Evolutionary conservation across 2,888 invertebrate genomes (phyloP).

Genomic region (Melanargia galathea): DNA sequence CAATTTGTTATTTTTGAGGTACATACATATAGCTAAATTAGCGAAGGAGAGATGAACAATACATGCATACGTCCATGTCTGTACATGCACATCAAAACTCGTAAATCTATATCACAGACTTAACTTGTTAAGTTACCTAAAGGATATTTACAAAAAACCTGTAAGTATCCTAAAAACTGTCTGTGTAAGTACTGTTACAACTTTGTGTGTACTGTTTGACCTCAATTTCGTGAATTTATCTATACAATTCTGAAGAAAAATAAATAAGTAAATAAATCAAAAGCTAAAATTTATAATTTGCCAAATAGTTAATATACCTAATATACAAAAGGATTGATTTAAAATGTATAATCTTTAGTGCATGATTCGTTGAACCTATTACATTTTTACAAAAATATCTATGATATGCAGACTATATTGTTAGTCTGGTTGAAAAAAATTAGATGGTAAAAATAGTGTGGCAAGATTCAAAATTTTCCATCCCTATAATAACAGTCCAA

Average conservation of each 20-base stretch:
- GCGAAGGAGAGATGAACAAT: not conserved
- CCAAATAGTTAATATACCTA: constrained; percentile 9
- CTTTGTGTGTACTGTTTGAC: not conserved
- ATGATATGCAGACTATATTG: constrained; percentile 49
- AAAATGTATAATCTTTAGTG: constrained; percentile 23
- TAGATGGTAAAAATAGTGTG: constrained; percentile 24
- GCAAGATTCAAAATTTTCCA: constrained; percentile 29
- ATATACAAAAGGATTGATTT: constrained; percentile 18
- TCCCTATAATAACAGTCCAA: constrained; percentile 17
- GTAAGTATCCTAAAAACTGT: too few relatives aligned
- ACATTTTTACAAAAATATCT: constrained; percentile 47
- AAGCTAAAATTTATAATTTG: constrained; percentile 6
- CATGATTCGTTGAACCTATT: constrained; percentile 29
- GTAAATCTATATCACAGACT: not conserved
- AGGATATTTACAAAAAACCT: too few relatives aligned
- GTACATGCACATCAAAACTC: not conserved
- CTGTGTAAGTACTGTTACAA: not conserved
- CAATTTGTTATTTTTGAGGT: not conserved
- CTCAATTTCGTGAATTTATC: not conserved
- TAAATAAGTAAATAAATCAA: not conserved
- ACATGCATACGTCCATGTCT: not conserved
- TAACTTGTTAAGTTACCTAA: not conserved
- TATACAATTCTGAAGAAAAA: not conserved
- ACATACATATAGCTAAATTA: constrained; percentile 7
- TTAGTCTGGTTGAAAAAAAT: constrained; percentile 35